Evolutionary conservation across 2,888 invertebrate species (phyloP), one percentile per base, ranked within the genome.

Genomic region (Leptinotarsa peninsularis): DNA sequence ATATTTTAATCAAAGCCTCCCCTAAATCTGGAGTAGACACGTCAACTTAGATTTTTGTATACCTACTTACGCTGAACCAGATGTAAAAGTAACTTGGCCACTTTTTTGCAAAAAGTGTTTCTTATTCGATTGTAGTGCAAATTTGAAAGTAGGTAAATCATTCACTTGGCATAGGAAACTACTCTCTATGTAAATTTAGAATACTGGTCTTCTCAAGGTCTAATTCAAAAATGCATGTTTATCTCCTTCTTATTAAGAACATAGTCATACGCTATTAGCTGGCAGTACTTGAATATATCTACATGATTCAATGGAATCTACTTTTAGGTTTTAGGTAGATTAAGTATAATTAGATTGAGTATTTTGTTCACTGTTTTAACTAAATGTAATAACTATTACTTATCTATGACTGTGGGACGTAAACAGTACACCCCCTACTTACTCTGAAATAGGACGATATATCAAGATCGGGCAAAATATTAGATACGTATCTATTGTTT

Each of bases 81-180:
- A 49, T 49, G 70, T 70, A 70, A 70, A 70, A 70, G 70, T 60
- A 70, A 49, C 18, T 60, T 60, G 17, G 21, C 4, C 13, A 60
- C 23, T 63, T 43, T 63, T 43, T 63, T 63, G 63, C 63, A 33
- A 63, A 63, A 63, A 63, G 43, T 63, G 17, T n/a, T n/a, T 5
- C 63, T 33, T 63, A 63, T 43, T 43, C 43, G 43, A 33, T 63
- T 63, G 43, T 63, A 63, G 58, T 21, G 49, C 56, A 49, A 18
- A 27, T 56, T 56, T 70, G 68, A 68, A 60, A 70, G 69, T 69
- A 54, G 69, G 69, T 33, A 56, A 69, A 69, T 23, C 70, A 58
- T 70, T 70, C 70, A 70, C 70, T 70, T 70, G 58, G 70, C 49
- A 14, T 27, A 60, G 63, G 63, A 63, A 63, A 63, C 33, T 63